Evolutionary conservation across 2,797 vertebrate species (phyloP), one percentile per base, ranked within the genome.

Genomic region (Falco novaeseelandiae): DNA sequence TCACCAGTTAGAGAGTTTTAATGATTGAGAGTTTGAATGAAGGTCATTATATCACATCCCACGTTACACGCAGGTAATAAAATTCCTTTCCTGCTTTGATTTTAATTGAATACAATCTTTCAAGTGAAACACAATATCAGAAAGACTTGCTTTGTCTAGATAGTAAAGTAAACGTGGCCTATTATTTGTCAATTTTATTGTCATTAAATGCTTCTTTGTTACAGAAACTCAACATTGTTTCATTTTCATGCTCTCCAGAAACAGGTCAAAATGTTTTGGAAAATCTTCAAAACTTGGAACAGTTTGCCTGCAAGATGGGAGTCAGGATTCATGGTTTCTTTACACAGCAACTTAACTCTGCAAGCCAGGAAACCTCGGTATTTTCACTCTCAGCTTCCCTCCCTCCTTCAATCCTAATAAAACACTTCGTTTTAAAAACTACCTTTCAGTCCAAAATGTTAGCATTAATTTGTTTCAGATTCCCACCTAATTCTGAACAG

Each of bases 71-170:
- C 90, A 97, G 96, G 97, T 97, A 97, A 97, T 97, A 95, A 98
- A 98, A 97, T 96, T 98, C 95, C 92, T 97, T 95, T 96, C 40
- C 44, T 72, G 96, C 97, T 97, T 98, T 98, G 96, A 96, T 95
- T 98, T 98, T 97, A 98, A 97, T 97, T 98, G 97, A 98, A 97
- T 96, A 95, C 96, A 97, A 96, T 97, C 93, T 97, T 98, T 97
- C 96, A 97, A 97, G 96, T 97, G 96, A 97, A 97, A 97, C 83
- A 84, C 1, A 9, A 65, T 86, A 97, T 65, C 89, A 95, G 93
- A 97, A 97, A 97, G 93, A n/a, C 91, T 97, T 97, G 84, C 96
- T 96, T 97, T 97, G 83, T 91, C 95, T 96, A 92, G 78, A 96
- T 88, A 97, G 59, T 91, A 93, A 97, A 96, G 94, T 94, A 96